These are phyloP conservation scores for Tenualosa thibaudeaui DNA, from an alignment of 2,797 vertebrate genomes.

Conservation along the genomic window DNA sequence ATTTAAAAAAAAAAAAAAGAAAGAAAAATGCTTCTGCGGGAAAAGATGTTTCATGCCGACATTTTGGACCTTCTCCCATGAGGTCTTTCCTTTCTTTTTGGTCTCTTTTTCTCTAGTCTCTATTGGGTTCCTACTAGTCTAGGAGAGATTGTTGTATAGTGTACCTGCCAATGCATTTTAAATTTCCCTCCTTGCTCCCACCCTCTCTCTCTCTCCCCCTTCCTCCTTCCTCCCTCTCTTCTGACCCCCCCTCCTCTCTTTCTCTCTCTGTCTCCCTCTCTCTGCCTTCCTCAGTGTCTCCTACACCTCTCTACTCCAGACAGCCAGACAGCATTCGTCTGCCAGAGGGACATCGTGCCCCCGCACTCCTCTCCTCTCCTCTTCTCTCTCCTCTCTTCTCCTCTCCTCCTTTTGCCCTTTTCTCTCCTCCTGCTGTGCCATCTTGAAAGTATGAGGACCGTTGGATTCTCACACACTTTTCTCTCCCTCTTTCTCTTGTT, in stretches of 20 bases:
- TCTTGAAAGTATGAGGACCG: background rate
- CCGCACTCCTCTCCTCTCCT: conserved; percentile 20
- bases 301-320: conserved; percentile 74
- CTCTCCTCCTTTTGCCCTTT: conserved; percentile 20
- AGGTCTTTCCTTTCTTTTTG: background rate
- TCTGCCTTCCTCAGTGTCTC: background rate
- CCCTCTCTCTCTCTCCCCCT: conserved; percentile 12
- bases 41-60: background rate
- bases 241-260: conserved; percentile 24
- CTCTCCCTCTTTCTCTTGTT: too few species aligned
- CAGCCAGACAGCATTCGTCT: conserved; percentile 74
- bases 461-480: conserved; percentile 14
- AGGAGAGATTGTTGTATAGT: background rate
- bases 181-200: conserved; percentile 12
- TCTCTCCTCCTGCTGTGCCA: background rate
- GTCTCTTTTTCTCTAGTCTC: background rate
- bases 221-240: conserved; percentile 7
- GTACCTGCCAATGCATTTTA: conserved; percentile 16
- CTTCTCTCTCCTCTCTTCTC: conserved; percentile 24
- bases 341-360: conserved; percentile 60
- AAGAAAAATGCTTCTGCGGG: background rate
- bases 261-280: conserved; percentile 1
- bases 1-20: background rate
- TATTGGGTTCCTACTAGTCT: background rate
- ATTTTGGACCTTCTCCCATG: background rate